Conservation (phyloP, 1,140 invertebrate genomes). For the Ceratina japonica region DNA sequence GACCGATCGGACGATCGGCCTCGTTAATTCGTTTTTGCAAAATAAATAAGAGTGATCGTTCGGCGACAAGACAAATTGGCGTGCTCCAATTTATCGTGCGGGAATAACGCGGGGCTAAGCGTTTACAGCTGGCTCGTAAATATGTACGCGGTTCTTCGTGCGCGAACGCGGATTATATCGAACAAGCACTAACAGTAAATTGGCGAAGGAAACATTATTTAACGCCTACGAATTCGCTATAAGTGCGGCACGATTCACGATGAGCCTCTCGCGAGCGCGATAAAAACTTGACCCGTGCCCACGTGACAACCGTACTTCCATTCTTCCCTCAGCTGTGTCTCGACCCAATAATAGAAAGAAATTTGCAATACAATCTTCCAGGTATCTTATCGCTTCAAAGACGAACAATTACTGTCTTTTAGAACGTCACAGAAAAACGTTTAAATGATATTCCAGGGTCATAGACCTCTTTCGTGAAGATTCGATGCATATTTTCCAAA, state of each 20-base stretch:
- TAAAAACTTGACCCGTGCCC: constrained; percentile 30
- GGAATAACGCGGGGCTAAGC: constrained; percentile 34
- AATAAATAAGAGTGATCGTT: constrained; percentile 33
- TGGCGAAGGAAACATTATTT: constrained; percentile 68
- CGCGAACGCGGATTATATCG: constrained; percentile 32
- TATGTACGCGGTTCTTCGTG: constrained; percentile 47
- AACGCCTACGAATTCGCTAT: constrained; percentile 71
- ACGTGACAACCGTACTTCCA: constrained; percentile 32
- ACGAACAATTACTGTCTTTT: too few species aligned
- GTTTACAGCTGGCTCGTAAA: constrained; percentile 59
- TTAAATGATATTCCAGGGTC: too few species aligned
- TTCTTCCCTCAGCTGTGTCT: constrained; percentile 3
- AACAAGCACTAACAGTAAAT: constrained; percentile 70
- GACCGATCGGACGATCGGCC: constrained; percentile 7
- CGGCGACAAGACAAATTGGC: constrained; percentile 32
- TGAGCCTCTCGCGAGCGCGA: constrained; percentile 30
- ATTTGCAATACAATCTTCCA: neutral
- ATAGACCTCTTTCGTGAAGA: neutral
- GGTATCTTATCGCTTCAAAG: too few species aligned
- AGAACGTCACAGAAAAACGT: too few species aligned
- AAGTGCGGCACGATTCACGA: constrained; percentile 59
- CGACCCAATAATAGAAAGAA: neutral
- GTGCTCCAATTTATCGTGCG: constrained; percentile 39
- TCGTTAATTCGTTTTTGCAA: neutral
- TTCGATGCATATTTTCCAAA: neutral